These are phyloP conservation scores for Felis chaus DNA, from an alignment of 2,113 vertebrate species.

Conservation along the genomic window DNA sequence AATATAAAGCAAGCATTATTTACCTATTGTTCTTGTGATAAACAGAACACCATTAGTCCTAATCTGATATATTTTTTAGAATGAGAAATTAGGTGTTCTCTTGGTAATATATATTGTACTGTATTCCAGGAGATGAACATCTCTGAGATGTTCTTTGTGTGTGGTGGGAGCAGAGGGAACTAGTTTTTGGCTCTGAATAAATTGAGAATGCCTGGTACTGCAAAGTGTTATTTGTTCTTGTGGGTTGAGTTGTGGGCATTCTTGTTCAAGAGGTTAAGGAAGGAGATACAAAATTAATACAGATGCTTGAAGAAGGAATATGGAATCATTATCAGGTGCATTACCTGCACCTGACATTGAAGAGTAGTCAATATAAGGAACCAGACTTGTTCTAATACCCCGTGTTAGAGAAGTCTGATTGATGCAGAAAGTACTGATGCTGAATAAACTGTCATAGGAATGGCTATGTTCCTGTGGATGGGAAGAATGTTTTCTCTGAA, in stretches of 20 bases:
- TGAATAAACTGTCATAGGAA: not conserved
- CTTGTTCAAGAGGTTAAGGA: not conserved
- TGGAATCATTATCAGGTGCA: not conserved
- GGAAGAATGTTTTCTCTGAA: not conserved
- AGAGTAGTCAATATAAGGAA: not conserved
- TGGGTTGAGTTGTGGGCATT: not conserved
- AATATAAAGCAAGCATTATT: not conserved
- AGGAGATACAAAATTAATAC: not conserved
- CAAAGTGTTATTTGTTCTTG: not conserved
- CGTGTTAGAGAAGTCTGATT: not conserved
- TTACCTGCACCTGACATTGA: not conserved
- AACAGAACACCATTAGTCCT: not conserved
- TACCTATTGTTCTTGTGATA: not conserved
- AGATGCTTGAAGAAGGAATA: not conserved
- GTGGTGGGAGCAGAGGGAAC: not conserved
- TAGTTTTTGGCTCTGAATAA: not conserved
- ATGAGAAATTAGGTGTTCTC: not conserved
- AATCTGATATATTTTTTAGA: not conserved
- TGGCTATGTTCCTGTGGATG: not conserved
- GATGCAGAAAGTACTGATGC: not conserved
- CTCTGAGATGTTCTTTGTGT: constrained; percentile 7
- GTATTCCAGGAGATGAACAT: not conserved
- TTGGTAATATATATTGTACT: not conserved
- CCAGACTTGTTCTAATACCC: not conserved
- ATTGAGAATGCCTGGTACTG: not conserved